These are phyloP conservation scores for Hippolais icterina DNA, from an alignment of 2,113 vertebrate species.

Conservation along the genomic window DNA sequence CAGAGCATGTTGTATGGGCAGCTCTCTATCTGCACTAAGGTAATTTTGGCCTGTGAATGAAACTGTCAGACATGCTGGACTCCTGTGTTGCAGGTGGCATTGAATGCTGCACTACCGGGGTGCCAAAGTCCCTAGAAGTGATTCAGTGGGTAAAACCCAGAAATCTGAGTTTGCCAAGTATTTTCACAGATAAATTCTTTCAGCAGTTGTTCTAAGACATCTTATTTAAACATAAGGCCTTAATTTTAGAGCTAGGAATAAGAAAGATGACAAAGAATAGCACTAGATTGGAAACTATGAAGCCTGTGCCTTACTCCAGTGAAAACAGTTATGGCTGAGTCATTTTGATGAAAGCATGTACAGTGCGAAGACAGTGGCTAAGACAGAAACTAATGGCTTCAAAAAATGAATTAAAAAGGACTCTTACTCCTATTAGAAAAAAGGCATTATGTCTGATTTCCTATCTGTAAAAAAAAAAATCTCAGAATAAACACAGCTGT, in stretches of 20 bases:
- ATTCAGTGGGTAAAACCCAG: background rate
- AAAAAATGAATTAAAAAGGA: background rate
- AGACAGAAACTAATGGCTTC: background rate
- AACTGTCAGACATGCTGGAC: background rate
- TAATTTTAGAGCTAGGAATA: constrained; percentile 34
- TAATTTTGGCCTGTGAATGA: background rate
- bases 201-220: background rate
- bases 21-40: background rate
- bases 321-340: background rate
- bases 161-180: background rate
- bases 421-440: background rate
- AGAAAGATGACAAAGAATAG: constrained; percentile 35
- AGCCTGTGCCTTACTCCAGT: background rate
- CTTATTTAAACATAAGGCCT: constrained; percentile 33
- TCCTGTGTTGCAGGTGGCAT: background rate
- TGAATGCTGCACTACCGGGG: background rate
- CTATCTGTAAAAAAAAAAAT: background rate
- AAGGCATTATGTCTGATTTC: background rate
- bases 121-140: background rate
- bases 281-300: background rate
- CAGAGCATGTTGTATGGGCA: background rate
- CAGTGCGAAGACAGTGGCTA: background rate
- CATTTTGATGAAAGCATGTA: constrained; percentile 5
- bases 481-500: background rate
- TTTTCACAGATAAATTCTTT: background rate